phyloP scores from a whole-genome alignment of 1,140 invertebrate genomes.

The Pentalonia nigronervosa region DNA sequence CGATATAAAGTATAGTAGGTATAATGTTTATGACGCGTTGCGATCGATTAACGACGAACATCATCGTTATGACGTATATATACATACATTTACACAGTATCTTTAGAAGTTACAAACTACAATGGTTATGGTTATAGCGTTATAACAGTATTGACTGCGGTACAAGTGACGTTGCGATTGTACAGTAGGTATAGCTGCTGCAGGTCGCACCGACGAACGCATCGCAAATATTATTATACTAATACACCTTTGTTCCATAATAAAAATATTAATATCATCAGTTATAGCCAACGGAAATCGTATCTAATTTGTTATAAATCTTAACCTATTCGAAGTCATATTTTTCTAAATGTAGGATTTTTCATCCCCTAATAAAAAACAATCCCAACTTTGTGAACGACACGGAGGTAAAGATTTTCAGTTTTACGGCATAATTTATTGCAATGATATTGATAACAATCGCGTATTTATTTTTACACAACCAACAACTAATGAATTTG shows the following conservation, averaged over 20 bases:
- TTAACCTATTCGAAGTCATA: too few relatives aligned
- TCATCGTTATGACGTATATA: constrained; percentile 1
- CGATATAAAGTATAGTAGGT: not conserved
- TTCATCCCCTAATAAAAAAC: too few relatives aligned
- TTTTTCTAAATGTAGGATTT: too few relatives aligned
- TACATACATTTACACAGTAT: not conserved
- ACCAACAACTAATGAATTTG: too few relatives aligned
- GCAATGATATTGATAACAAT: not conserved
- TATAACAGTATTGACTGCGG: constrained; percentile 1
- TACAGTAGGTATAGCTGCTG: not conserved
- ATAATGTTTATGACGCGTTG: not conserved
- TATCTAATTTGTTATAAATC: too few relatives aligned
- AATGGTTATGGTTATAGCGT: not conserved
- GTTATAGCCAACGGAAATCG: too few relatives aligned
- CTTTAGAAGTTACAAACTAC: not conserved
- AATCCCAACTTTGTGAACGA: not conserved
- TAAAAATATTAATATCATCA: not conserved
- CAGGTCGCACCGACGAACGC: not conserved
- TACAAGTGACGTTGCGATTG: not conserved
- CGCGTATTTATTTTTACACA: too few relatives aligned
- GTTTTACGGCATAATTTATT: not conserved
- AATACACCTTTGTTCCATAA: not conserved
- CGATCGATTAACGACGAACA: not conserved
- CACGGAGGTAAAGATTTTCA: not conserved
- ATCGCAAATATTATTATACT: not conserved